These are phyloP conservation scores for Oppia nitens DNA, from an alignment of 1,140 invertebrate genomes.

Conservation along the genomic window DNA sequence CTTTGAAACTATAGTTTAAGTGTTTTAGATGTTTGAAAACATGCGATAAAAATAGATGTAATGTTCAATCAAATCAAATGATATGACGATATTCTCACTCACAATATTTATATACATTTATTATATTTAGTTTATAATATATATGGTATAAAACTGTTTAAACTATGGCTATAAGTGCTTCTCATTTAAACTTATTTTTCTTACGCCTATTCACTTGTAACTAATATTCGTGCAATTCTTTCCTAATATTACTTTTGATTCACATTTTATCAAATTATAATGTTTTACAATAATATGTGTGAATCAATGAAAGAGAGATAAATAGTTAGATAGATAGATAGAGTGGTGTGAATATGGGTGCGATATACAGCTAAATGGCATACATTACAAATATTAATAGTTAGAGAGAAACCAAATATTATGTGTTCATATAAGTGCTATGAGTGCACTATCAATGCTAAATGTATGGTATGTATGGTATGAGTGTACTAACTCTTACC, in stretches of 20 bases:
- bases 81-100: neutral
- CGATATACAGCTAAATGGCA: neutral
- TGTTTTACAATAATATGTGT: neutral
- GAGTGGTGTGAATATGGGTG: neutral
- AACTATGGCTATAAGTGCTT: too few relatives aligned
- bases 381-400: neutral
- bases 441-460: too few relatives aligned
- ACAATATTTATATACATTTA: too few relatives aligned
- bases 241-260: neutral
- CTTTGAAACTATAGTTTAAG: neutral
- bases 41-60: neutral
- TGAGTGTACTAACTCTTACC: too few relatives aligned
- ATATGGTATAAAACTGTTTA: too few relatives aligned
- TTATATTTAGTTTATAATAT: too few relatives aligned
- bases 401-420: neutral
- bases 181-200: neutral
- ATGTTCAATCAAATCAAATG: neutral
- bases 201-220: too few relatives aligned
- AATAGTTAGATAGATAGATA: too few relatives aligned
- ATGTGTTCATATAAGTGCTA: neutral
- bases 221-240: neutral
- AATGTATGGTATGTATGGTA: too few relatives aligned
- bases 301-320: too few relatives aligned
- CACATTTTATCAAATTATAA: neutral
- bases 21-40: neutral